phyloP scores from a whole-genome alignment of 2,888 invertebrate genomes.

The Hymenopus coronatus region DNA sequence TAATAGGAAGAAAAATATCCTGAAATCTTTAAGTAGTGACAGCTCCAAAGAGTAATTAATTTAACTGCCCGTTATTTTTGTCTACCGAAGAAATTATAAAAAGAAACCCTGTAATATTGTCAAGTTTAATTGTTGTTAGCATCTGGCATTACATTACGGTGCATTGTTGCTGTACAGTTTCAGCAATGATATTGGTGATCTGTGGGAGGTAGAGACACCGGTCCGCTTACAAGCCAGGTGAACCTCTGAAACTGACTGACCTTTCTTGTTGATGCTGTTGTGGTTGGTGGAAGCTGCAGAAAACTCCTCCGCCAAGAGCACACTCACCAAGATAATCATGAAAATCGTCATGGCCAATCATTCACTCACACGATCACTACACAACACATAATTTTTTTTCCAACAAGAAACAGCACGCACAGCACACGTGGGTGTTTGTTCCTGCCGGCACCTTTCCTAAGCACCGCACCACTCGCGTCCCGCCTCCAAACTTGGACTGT shows the following conservation, averaged over 20 bases:
- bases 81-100: too few relatives aligned
- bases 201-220: neutral
- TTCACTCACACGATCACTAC: neutral
- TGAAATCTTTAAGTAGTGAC: too few relatives aligned
- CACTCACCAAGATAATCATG: neutral
- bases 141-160: too few relatives aligned
- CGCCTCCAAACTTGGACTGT: neutral
- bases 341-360: neutral
- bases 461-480: neutral
- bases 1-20: too few relatives aligned
- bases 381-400: neutral
- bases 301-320: neutral
- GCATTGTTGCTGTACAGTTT: too few relatives aligned
- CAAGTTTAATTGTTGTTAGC: too few relatives aligned
- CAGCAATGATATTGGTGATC: too few relatives aligned
- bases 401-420: neutral
- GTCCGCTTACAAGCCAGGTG: neutral
- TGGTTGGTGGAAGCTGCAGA: slow-evolving; percentile 2
- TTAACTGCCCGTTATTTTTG: too few relatives aligned
- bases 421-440: neutral
- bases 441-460: neutral
- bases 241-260: slow-evolving; percentile 12
- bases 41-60: too few relatives aligned
- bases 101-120: too few relatives aligned
- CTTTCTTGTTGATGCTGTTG: slow-evolving; percentile 27